phyloP scores from a whole-genome alignment of 1,140 invertebrate genomes.

The Drosophila paulistorum region DNA sequence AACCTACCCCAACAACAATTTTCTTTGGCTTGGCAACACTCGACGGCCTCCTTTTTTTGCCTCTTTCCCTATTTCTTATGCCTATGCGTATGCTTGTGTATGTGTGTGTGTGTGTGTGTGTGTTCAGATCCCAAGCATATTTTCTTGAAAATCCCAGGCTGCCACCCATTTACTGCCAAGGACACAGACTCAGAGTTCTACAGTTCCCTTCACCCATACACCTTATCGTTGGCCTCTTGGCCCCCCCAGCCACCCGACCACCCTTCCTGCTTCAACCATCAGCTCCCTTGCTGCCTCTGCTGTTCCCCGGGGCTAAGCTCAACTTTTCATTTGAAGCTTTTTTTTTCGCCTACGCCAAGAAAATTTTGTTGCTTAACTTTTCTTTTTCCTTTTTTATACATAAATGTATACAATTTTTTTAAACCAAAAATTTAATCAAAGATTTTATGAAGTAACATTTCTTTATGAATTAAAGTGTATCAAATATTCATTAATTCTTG shows the following conservation, averaged over 20 bases:
- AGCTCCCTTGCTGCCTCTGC: not conserved
- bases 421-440: constrained; percentile 17
- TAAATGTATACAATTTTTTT: constrained; percentile 27
- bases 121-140: constrained; percentile 46
- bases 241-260: not conserved
- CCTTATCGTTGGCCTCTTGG: not conserved
- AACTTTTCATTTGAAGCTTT: constrained; percentile 40
- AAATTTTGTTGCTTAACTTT: constrained; percentile 49
- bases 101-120: constrained; percentile 19
- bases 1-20: constrained; percentile 79
- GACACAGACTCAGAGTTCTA: constrained; percentile 44
- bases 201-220: not conserved
- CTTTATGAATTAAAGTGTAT: constrained; percentile 26
- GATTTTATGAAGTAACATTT: constrained; percentile 32
- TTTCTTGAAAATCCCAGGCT: constrained; percentile 71
- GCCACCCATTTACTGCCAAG: constrained; percentile 55
- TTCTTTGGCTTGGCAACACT: constrained; percentile 46
- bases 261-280: not conserved
- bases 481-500: not conserved
- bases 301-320: constrained; percentile 31
- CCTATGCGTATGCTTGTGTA: not conserved
- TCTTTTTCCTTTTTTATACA: constrained; percentile 1
- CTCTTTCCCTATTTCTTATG: constrained; percentile 1
- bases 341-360: constrained; percentile 19
- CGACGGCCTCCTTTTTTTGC: constrained; percentile 3